These are phyloP conservation scores for Gibbula magus DNA, from an alignment of 2,888 invertebrate species.

Conservation along the genomic window DNA sequence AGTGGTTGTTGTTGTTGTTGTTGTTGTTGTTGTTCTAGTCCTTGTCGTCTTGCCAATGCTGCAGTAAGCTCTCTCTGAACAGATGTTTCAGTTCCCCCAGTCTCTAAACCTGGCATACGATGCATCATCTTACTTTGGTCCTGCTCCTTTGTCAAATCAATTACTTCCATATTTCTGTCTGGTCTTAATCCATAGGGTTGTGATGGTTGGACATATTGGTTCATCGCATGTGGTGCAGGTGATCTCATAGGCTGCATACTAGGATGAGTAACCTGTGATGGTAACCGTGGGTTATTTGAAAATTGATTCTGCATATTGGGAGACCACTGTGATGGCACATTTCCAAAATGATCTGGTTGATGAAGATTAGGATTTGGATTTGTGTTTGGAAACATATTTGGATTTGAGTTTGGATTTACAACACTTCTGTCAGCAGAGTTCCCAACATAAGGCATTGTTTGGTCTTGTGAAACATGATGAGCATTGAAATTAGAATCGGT, in stretches of 20 bases:
- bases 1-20: background rate
- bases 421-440: no score
- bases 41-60: slow-evolving; percentile 40
- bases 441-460: background rate
- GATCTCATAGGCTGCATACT: background rate
- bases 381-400: no score
- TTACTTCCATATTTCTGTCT: slow-evolving; percentile 11
- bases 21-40: background rate
- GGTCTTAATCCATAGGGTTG: background rate
- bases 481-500: background rate
- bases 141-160: slow-evolving; percentile 31
- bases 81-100: slow-evolving; percentile 36
- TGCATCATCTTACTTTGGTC: background rate
- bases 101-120: background rate
- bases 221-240: background rate
- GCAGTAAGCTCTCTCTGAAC: slow-evolving; percentile 47
- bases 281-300: background rate
- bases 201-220: background rate
- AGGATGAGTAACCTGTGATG: background rate
- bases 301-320: background rate
- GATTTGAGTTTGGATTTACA: no score
- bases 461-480: background rate
- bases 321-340: background rate
- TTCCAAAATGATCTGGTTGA: background rate
- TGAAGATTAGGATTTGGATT: no score